Conservation (phyloP, 2,888 invertebrate genomes). For the Lycophotia porphyrea region DNA sequence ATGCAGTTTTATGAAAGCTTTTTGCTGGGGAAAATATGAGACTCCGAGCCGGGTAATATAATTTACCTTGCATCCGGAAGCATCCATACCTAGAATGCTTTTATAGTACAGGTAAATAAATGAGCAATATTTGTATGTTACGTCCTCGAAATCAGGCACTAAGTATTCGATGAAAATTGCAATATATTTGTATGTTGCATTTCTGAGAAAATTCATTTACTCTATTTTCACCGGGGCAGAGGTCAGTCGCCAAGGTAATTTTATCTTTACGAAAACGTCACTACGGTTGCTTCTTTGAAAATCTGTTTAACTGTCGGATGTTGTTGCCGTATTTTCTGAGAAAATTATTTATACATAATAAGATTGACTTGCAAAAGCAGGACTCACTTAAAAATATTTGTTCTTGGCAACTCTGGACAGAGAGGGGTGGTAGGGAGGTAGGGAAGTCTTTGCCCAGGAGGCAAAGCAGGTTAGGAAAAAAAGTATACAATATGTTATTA, state of each 20-base stretch:
- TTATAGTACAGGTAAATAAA: not conserved
- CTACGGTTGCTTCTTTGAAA: not conserved
- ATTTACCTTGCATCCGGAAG: not conserved
- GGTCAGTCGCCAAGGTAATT: not conserved
- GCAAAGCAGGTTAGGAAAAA: not conserved
- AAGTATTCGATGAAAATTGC: no score
- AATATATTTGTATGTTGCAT: not conserved
- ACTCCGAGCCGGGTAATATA: not conserved
- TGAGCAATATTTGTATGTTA: no score
- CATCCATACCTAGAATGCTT: not conserved
- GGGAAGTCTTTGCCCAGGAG: not conserved
- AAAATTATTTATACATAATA: not conserved
- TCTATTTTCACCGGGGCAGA: not conserved
- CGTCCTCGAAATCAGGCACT: no score
- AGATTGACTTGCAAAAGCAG: not conserved
- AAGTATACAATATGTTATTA: not conserved
- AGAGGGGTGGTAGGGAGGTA: not conserved
- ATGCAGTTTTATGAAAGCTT: not conserved
- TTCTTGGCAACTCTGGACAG: not conserved
- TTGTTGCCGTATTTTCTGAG: not conserved
- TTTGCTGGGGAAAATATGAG: not conserved
- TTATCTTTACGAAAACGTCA: not conserved
- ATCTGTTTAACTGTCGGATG: not conserved
- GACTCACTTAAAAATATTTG: not conserved
- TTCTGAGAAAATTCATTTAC: not conserved